Conservation (phyloP, 2,797 vertebrate genomes). For the Acomys russatus region DNA sequence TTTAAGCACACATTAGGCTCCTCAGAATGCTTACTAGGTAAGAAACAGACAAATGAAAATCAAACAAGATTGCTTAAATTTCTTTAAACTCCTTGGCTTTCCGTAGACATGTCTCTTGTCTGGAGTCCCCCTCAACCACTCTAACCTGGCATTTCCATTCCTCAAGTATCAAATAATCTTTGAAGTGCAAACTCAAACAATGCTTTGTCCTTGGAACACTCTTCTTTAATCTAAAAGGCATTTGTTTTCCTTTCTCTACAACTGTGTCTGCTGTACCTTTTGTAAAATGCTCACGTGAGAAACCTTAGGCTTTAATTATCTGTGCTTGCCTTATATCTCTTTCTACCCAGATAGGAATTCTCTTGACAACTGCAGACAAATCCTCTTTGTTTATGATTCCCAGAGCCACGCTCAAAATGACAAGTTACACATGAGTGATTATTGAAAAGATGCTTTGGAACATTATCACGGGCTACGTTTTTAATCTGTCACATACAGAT, state of each 20-base stretch:
- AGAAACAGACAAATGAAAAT: not conserved
- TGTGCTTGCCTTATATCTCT: not conserved
- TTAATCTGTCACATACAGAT: constrained; percentile 38
- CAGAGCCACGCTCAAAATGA: not conserved
- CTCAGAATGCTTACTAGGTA: not conserved
- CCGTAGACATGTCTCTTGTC: not conserved
- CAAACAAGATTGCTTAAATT: not conserved
- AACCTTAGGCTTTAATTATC: not conserved
- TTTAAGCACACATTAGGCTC: not conserved
- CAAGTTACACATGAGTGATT: not conserved
- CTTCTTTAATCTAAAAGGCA: not conserved
- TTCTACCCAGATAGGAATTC: not conserved
- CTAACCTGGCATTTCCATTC: not conserved
- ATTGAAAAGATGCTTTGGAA: not conserved
- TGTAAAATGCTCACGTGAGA: not conserved
- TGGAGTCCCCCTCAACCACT: not conserved
- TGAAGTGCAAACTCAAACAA: not conserved
- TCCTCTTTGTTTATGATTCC: not conserved
- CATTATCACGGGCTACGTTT: constrained; percentile 18
- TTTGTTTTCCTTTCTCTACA: not conserved
- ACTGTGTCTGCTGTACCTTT: not conserved
- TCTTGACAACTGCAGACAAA: not conserved
- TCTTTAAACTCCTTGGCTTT: not conserved
- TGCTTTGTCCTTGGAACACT: not conserved
- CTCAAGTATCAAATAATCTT: not conserved